Evolutionary conservation across 2,797 vertebrate genomes (phyloP).

Genomic region (Thripadectes ignobilis): DNA sequence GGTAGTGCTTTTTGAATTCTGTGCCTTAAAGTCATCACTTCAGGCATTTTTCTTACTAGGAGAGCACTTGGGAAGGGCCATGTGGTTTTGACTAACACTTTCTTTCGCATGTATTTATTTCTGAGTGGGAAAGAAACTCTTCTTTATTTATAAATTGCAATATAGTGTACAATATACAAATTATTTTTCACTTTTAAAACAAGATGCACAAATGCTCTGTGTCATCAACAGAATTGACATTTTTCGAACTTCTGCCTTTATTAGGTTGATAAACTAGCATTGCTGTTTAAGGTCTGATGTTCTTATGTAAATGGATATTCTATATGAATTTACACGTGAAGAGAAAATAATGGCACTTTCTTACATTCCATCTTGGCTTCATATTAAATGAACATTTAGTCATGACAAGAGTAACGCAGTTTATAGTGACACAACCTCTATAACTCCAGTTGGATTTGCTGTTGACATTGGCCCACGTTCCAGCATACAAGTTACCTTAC

Average conservation of each 20-base stretch:
- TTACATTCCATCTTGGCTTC: neutral
- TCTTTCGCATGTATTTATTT: neutral
- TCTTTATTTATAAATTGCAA: neutral
- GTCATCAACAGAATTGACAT: neutral
- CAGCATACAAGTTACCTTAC: neutral
- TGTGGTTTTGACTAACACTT: neutral
- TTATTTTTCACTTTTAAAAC: neutral
- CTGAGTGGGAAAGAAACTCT: neutral
- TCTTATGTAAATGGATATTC: neutral
- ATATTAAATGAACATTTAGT: neutral
- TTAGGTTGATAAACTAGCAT: neutral
- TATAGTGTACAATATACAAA: neutral
- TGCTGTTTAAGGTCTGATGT: neutral
- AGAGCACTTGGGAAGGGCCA: neutral
- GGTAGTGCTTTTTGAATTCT: neutral
- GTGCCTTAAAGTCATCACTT: neutral
- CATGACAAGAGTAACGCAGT: neutral
- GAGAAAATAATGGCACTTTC: neutral
- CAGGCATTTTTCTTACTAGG: neutral
- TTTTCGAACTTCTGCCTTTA: neutral
- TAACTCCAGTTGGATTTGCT: conserved; percentile 26
- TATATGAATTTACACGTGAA: neutral
- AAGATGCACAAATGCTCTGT: neutral
- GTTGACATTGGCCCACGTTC: conserved; percentile 27
- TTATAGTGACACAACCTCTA: neutral